Conservation (phyloP, 2,113 vertebrate species). For the Calidris pygmaea region DNA sequence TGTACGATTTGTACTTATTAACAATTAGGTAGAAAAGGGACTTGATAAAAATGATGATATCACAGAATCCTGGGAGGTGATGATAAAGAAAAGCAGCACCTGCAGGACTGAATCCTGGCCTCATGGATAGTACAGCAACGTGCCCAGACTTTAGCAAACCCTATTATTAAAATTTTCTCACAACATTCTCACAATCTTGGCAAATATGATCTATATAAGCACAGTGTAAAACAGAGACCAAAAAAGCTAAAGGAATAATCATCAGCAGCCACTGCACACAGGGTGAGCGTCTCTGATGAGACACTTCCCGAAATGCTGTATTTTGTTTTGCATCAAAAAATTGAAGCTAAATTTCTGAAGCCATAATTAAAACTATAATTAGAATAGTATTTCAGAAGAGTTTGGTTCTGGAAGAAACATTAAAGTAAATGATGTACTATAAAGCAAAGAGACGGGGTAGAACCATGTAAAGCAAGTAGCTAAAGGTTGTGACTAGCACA, state of each 20-base stretch:
- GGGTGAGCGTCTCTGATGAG: neutral
- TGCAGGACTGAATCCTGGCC: neutral
- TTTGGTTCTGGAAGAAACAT: neutral
- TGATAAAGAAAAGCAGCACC: neutral
- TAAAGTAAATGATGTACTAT: neutral
- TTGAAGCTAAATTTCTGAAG: neutral
- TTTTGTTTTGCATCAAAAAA: neutral
- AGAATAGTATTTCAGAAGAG: neutral
- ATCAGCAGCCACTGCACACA: accelerated
- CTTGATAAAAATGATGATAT: neutral
- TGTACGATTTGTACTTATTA: neutral
- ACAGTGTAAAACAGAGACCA: neutral
- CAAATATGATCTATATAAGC: neutral
- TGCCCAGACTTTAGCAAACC: neutral
- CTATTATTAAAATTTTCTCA: neutral
- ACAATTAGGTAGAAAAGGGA: neutral
- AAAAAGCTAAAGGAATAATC: neutral
- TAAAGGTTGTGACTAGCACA: accelerated
- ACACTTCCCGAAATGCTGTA: neutral
- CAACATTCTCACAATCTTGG: neutral
- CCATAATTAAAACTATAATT: neutral
- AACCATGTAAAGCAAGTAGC: accelerated
- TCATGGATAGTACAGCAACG: neutral
- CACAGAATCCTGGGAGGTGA: neutral
- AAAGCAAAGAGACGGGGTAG: neutral